phyloP scores from a whole-genome alignment of 1,140 invertebrate genomes.

The Drosophila arawakana region DNA sequence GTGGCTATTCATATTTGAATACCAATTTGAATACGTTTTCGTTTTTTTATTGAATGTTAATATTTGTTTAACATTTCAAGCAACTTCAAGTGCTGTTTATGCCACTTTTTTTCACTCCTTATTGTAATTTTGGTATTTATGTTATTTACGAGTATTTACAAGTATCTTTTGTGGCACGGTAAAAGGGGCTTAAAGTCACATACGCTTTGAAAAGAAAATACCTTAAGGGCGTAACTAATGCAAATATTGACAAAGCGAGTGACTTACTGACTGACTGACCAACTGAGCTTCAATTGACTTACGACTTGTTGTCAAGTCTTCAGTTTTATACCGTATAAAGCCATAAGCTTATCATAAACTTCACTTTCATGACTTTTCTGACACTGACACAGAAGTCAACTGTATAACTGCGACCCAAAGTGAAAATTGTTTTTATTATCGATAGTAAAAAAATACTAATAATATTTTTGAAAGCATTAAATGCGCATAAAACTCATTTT shows the following conservation, averaged over 20 bases:
- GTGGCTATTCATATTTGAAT: constrained; percentile 12
- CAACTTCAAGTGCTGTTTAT: constrained; percentile 52
- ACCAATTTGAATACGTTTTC: neutral
- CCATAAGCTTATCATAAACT: constrained; percentile 10
- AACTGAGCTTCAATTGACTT: neutral
- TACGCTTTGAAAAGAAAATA: constrained; percentile 6
- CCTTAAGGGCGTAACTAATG: constrained; percentile 27
- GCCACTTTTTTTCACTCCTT: constrained; percentile 39
- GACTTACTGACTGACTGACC: neutral
- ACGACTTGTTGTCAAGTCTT: constrained; percentile 10
- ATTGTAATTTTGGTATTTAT: constrained; percentile 5
- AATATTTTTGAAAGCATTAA: constrained; percentile 18
- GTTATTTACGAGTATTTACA: constrained; percentile 17
- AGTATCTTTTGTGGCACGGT: constrained; percentile 4
- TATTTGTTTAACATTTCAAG: constrained; percentile 53
- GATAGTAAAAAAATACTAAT: constrained; percentile 45
- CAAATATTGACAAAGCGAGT: constrained; percentile 29
- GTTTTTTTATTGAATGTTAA: constrained; percentile 55
- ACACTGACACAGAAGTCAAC: constrained; percentile 45
- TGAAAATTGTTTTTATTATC: constrained; percentile 62
- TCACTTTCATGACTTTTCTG: constrained; percentile 23
- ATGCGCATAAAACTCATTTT: constrained; percentile 18
- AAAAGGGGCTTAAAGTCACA: constrained; percentile 17
- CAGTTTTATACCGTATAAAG: constrained; percentile 12
- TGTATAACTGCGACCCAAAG: constrained; percentile 29